Percentiles rank a stretch among this genome's conserved stretches.
Conservation (phyloP, 2,888 invertebrate genomes). For the Xanthostigma xanthostigma region DNA sequence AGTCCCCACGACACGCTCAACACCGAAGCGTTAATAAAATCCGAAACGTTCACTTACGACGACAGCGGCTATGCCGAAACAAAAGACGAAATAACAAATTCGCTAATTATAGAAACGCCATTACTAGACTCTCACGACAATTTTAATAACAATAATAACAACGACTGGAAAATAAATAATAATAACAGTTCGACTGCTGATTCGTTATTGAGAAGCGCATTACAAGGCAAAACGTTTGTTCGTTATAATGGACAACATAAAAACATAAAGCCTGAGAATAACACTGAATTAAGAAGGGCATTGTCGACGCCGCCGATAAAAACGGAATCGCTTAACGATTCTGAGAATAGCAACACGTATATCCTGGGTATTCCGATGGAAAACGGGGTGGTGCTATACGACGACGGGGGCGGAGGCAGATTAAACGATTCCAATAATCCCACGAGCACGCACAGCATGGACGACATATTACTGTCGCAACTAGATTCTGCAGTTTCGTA, state of each 20-base stretch:
- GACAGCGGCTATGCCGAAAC: slow-evolving; percentile 60
- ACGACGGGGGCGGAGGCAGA: slow-evolving; percentile 31
- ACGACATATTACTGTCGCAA: slow-evolving; percentile 53
- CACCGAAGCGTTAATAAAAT: slow-evolving; percentile 48
- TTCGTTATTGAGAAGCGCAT: slow-evolving; percentile 63
- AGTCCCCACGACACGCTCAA: slow-evolving; percentile 28
- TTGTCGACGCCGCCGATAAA: slow-evolving; percentile 32
- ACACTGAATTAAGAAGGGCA: slow-evolving; percentile 38
- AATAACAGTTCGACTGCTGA: slow-evolving; percentile 46
- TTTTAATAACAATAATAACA: slow-evolving; percentile 53
- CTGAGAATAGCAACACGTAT: not conserved
- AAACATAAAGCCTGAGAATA: slow-evolving; percentile 21
- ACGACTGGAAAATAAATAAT: slow-evolving; percentile 68
- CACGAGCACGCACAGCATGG: slow-evolving; percentile 47
- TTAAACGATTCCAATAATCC: slow-evolving; percentile 35
- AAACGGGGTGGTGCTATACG: slow-evolving; percentile 32
- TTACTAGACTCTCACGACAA: slow-evolving; percentile 37
- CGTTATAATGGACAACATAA: slow-evolving; percentile 24
- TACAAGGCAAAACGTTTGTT: slow-evolving; percentile 57
- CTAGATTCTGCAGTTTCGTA: slow-evolving; percentile 42
- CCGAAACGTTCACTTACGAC: slow-evolving; percentile 59
- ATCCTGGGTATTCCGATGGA: not conserved
- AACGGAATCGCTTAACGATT: slow-evolving; percentile 21
- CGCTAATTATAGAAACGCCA: slow-evolving; percentile 34
- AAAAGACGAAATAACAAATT: slow-evolving; percentile 35